Base-by-base conservation (phyloP, 2,797 vertebrate genomes). In the Oreochromis mossambicus region DNA sequence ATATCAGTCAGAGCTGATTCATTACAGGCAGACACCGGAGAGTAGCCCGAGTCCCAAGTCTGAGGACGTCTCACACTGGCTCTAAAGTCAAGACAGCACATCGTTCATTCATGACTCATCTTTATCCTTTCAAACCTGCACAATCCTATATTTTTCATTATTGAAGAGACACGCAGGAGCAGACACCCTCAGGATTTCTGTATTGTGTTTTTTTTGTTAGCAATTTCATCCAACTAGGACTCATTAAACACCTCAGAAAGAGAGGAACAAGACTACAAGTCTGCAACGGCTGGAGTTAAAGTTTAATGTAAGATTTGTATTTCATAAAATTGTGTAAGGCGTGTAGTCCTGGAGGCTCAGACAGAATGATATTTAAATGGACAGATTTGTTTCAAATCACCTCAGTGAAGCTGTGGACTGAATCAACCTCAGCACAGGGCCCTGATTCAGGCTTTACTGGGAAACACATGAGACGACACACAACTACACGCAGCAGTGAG, bases 1-100 rank as follows among this genome's bases (percentile, higher is more conserved):
- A 80, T 75, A 82, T 89, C 87, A 91, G 85, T 84, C 89, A 89
- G 79, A 77, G 46, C 79, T 87, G 85, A 86, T 83, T 86, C 85
- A 85, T 83, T 78, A 80, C 66, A 79, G 61, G 36, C 80, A 87
- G 83, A 79, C 66, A 79, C 68, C 80, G 70, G 73, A 58, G 79
- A 79, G 82, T 79, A 77, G 75, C 84, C 24, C 1, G 17, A 32
- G 68, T 50, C 68, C 26, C 41, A 48, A 19, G 43, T 19, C 43
- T 13, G 11, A 75, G 46, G 43, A 75, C 3, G 4, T 32, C 68
- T 50, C 15, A 75, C 17, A 19, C 43, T 75, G 68, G 43, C 68
- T 50, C 7, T 50, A 75, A 32, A 75, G 43, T 50, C 10, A 50
- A 75, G 26, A 48, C 68, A 50, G 26, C 68, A 75, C 70, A 77